Base-by-base conservation (phyloP, 1,140 invertebrate species). In the Bombyx mandarina region DNA sequence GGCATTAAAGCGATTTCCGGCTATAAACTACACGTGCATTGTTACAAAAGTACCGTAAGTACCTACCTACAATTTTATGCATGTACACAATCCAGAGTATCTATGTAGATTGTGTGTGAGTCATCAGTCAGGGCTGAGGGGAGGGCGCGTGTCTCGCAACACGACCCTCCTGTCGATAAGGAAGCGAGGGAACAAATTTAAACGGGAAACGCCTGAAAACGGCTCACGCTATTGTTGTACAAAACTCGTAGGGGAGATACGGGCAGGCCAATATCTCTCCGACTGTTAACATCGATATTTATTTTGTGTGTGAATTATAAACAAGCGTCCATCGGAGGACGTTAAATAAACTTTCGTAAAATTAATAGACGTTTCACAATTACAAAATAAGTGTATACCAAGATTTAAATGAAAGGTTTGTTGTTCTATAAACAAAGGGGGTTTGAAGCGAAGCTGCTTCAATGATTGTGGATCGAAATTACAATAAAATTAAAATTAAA, bases 181-280 rank as follows among this genome's bases (percentile, higher is more conserved):
- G 72, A 77, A 78, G 67, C 67, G 69, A 75, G 77, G 79, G 79
- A 72, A 80, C 77, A 72, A 77, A 79, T 81, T 82, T 75, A 77
- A 85, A 85, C 76, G 76, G 79, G 76, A 82, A 79, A 79, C 73
- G 75, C 69, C 75, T 81, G 74, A 73, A 82, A 79, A 82, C 77
- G 77, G 79, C 72, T 75, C 77, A 77, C 72, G 79, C 80, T 72
- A 83, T 86, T 86, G 82, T 85, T 66, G 59, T 60, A 60, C 59
- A 64, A 67, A 72, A 64, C 66, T 65, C 73, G 57, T 68, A 75
- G 81, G 81, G 75, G 71, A 72, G 73, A 78, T 79, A 76, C 57
- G 64, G 55, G 59, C 68, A 61, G 65, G 58, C 63, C 66, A 71
- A 70, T 73, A 75, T 74, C 64, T 70, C 61, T 64, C 56, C 58